Conservation (phyloP, 2,888 invertebrate genomes). For the Drosophila neoperkinsi region DNA sequence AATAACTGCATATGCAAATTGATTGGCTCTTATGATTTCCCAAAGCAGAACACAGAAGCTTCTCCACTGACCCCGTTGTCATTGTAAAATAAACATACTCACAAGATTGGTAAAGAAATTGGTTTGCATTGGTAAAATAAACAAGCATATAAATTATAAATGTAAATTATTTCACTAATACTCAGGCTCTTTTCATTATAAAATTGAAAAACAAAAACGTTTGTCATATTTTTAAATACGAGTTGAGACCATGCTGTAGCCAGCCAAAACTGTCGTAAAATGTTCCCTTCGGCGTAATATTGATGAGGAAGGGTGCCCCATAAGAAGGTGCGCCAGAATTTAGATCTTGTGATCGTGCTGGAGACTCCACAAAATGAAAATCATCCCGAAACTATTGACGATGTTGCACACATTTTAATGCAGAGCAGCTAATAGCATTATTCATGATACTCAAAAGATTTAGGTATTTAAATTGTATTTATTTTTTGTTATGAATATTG, state of each 20-base stretch:
- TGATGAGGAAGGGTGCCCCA: not conserved
- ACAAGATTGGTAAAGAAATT: not conserved
- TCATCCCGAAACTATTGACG: not conserved
- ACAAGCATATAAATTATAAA: not conserved
- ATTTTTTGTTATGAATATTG: not conserved
- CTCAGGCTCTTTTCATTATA: not conserved
- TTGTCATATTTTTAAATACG: not conserved
- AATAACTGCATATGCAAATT: slow-evolving; percentile 4
- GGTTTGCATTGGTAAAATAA: not conserved
- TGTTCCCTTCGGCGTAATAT: not conserved
- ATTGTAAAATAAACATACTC: not conserved
- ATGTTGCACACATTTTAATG: not conserved
- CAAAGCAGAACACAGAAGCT: slow-evolving; percentile 11
- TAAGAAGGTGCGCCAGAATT: not conserved
- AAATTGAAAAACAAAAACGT: not conserved
- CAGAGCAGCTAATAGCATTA: not conserved
- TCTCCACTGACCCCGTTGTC: slow-evolving; percentile 18
- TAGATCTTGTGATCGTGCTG: not conserved
- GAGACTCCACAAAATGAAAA: not conserved
- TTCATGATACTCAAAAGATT: not conserved
- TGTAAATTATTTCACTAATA: not conserved
- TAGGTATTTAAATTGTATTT: not conserved
- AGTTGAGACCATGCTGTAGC: not conserved
- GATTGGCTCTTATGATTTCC: slow-evolving; percentile 46
- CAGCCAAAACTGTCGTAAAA: not conserved